These are phyloP conservation scores for Aphelenchoides besseyi DNA, from an alignment of 1,140 invertebrate species.

Conservation along the genomic window DNA sequence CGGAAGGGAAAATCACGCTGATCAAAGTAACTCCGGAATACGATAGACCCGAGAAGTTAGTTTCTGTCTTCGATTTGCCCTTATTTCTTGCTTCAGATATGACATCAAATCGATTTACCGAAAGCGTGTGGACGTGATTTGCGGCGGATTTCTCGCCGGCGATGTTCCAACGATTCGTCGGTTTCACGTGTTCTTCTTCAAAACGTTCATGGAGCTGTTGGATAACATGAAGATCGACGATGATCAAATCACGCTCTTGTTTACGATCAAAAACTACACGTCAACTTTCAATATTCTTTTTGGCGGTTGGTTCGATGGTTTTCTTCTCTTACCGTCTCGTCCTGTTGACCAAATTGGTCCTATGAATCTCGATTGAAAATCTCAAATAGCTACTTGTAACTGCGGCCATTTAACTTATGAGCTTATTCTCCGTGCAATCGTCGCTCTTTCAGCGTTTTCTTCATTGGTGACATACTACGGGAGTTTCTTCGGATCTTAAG, in stretches of 20 bases:
- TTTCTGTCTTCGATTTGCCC: slow-evolving; percentile 6
- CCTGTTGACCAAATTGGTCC: not conserved
- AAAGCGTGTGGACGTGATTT: slow-evolving; percentile 41
- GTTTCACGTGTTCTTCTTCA: slow-evolving; percentile 39
- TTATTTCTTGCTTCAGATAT: slow-evolving; percentile 22
- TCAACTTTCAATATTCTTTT: slow-evolving; percentile 37
- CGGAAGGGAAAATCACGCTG: slow-evolving; percentile 41
- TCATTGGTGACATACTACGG: not conserved
- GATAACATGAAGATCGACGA: slow-evolving; percentile 45
- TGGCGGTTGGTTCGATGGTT: slow-evolving; percentile 52
- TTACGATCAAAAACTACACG: slow-evolving; percentile 38
- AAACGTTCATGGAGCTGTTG: slow-evolving; percentile 39
- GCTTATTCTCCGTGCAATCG: not conserved
- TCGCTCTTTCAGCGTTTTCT: not conserved
- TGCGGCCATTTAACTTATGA: too few species aligned
- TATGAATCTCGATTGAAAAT: too few species aligned
- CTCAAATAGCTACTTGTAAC: not conserved
- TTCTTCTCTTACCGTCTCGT: slow-evolving; percentile 36
- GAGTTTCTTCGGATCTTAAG: not conserved
- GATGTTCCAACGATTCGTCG: slow-evolving; percentile 37
- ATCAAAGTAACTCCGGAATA: slow-evolving; percentile 36
- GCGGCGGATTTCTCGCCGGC: slow-evolving; percentile 47
- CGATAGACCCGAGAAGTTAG: slow-evolving; percentile 33
- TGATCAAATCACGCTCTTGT: slow-evolving; percentile 47
- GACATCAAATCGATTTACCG: slow-evolving; percentile 37